Evolutionary conservation across 1,140 invertebrate species (phyloP).

Genomic region (Chymomyza costata): DNA sequence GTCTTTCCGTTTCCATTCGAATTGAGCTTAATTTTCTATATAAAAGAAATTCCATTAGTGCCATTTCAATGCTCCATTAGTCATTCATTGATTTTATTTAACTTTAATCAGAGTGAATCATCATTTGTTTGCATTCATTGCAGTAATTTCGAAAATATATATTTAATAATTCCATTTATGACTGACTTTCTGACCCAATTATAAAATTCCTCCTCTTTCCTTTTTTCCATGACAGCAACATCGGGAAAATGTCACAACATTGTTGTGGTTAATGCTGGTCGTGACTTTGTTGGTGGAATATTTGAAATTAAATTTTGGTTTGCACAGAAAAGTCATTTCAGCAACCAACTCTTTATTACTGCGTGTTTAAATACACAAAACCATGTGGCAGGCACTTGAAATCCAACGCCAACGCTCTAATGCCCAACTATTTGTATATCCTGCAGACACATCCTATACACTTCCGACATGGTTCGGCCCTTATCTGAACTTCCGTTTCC

Average conservation of each 20-base stretch:
- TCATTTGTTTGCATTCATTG: too few relatives aligned
- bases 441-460: conserved; percentile 17
- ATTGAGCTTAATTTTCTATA: conserved; percentile 12
- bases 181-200: neutral
- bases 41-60: conserved; percentile 22
- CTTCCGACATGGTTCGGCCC: neutral
- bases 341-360: neutral
- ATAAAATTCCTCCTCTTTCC: neutral
- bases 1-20: conserved; percentile 21
- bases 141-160: neutral
- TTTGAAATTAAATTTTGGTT: too few relatives aligned
- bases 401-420: conserved; percentile 1
- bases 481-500: conserved; percentile 28
- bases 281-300: too few relatives aligned
- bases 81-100: conserved; percentile 6
- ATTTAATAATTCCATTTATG: neutral
- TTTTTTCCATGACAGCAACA: too few relatives aligned
- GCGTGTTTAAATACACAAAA: neutral
- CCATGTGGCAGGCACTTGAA: neutral
- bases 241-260: neutral
- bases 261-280: too few relatives aligned
- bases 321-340: too few relatives aligned
- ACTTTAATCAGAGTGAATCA: conserved; percentile 4
- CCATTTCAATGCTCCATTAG: conserved; percentile 28
- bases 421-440: conserved; percentile 8